Evolutionary conservation across 2,888 invertebrate species (phyloP), one percentile per base, ranked within the genome.

Genomic region (Cynaeus angustus): DNA sequence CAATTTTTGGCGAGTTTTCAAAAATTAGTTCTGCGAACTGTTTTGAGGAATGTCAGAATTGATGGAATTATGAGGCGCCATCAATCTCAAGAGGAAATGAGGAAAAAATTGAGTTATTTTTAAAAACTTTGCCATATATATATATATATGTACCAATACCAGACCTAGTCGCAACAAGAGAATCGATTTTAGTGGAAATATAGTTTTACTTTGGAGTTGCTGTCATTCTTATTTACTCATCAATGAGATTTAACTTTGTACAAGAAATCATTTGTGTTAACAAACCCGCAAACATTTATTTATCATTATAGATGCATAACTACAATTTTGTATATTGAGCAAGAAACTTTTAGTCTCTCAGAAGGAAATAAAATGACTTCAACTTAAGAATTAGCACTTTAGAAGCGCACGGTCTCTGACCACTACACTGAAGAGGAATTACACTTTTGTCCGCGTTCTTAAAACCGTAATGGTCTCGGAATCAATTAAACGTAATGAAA

Each of bases 1-100:
- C 46, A 26, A 7, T 8, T 50, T 45, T 59, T 46, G 59, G 59
- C 59, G 30, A 14, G 6, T 43, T 30, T 59, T 45, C 45, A 59
- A 28, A 59, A 26, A 16, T 30, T 16, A 12, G 16, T 28, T 33
- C 12, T 33, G 53, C n/a, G 28, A 30, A 21, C 5, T 26, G 33
- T 52, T 30, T 53, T 12, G 28, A 28, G 3, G 8, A 21, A 16
- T 50, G 50, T 50, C 50, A 5, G 16, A 28, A 10, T 14, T 50
- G 50, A 50, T 50, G 50, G 13, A 10, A 13, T 14, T 37, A 53
- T 53, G 33, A 12, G 53, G 13, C 7, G 37, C 37, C 30, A 33
- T 33, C 16, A 30, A 53, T 33, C 9, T 0, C 12, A 4, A 28
- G 8, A 0, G 41, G 13, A 41, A 41, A 12, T 41, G 5, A 12